Conservation (phyloP, 2,797 vertebrate genomes). For the Sebastes miniatus region DNA sequence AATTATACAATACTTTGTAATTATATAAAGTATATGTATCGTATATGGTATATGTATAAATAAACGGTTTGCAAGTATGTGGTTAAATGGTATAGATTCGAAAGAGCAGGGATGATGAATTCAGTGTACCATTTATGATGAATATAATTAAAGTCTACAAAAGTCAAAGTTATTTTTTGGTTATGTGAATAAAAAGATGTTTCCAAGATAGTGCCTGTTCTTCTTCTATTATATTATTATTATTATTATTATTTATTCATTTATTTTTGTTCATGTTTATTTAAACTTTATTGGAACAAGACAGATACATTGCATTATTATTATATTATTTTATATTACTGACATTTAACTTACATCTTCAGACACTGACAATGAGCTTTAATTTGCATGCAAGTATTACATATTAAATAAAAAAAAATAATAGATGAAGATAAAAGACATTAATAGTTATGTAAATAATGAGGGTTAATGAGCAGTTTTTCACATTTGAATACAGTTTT, state of each 20-base stretch:
- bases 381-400: background rate
- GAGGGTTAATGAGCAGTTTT: background rate
- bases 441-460: background rate
- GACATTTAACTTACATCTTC: background rate
- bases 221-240: background rate
- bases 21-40: slow-evolving; percentile 20
- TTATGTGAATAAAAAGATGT: slow-evolving; percentile 49
- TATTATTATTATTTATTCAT: background rate
- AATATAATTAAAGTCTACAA: background rate
- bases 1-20: slow-evolving; percentile 2
- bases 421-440: background rate
- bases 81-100: background rate
- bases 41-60: slow-evolving; percentile 14
- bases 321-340: background rate
- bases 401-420: background rate
- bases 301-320: background rate
- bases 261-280: background rate
- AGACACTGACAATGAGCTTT: background rate
- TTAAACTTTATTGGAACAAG: background rate
- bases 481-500: background rate
- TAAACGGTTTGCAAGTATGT: background rate
- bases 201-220: background rate
- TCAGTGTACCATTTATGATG: background rate
- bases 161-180: background rate
- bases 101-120: background rate